Evolutionary conservation across 2,888 invertebrate genomes (phyloP).

Genomic region (Limenitis camilla): DNA sequence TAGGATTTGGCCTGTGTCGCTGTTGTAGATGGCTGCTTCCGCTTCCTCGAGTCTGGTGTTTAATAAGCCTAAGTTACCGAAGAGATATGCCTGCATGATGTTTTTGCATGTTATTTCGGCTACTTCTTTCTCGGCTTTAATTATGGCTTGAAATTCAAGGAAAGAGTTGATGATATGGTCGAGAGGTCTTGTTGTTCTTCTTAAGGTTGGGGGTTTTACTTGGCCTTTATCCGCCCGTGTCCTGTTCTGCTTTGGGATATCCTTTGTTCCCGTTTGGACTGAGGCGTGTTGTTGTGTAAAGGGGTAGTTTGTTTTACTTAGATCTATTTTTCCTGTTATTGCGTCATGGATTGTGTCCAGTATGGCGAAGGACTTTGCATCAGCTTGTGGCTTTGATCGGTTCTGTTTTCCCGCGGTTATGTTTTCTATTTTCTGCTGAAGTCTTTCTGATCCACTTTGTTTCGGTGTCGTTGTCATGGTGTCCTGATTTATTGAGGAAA

Average conservation of each 20-base stretch:
- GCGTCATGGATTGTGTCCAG: too few relatives aligned
- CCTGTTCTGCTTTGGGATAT: neutral
- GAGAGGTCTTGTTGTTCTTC: neutral
- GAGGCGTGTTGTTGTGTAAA: neutral
- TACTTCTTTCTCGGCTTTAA: neutral
- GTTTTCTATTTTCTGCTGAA: neutral
- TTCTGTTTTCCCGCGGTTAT: neutral
- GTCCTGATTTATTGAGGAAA: neutral
- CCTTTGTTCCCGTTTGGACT: neutral
- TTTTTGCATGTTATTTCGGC: neutral
- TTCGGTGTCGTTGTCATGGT: neutral
- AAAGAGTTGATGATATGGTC: neutral
- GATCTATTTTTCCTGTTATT: too few relatives aligned
- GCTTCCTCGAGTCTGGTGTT: too few relatives aligned
- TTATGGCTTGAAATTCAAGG: neutral
- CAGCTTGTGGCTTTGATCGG: neutral
- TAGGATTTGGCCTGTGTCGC: too few relatives aligned
- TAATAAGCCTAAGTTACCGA: neutral
- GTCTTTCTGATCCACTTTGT: neutral
- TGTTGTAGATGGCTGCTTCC: neutral
- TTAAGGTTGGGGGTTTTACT: neutral
- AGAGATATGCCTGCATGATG: neutral
- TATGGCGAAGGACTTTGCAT: neutral
- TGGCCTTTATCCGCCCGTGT: neutral
- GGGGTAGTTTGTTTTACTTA: neutral